These are phyloP conservation scores for Cyprichromis sp. DNA, from an alignment of 2,113 vertebrate genomes.

Conservation along the genomic window DNA sequence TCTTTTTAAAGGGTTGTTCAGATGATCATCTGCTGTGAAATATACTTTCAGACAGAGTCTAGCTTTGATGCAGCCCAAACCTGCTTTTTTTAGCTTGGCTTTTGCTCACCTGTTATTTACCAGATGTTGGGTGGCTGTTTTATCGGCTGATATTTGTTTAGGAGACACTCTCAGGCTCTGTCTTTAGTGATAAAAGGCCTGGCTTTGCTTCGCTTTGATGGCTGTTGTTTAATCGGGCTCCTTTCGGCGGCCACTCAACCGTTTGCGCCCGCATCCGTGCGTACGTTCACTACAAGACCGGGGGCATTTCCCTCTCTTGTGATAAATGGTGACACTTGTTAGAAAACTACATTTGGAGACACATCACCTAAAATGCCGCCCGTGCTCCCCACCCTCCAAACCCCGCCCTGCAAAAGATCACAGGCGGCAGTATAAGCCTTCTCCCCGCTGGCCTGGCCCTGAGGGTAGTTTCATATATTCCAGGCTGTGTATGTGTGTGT, in stretches of 20 bases:
- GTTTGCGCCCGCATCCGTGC: background rate
- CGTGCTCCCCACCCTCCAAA: background rate
- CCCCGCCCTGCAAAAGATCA: background rate
- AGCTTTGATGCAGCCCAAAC: background rate
- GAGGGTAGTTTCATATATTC: background rate
- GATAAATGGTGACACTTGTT: background rate
- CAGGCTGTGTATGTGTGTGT: background rate
- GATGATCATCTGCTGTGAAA: background rate
- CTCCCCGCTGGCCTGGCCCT: background rate
- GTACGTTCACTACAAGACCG: background rate
- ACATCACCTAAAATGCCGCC: background rate
- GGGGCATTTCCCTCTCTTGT: background rate
- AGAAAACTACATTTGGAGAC: conserved; percentile 14
- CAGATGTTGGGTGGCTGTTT: conserved; percentile 19
- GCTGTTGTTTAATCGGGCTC: conserved; percentile 39
- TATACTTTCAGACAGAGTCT: background rate
- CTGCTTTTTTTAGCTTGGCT: background rate
- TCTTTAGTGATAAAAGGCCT: conserved; percentile 16
- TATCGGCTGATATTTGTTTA: conserved; percentile 24
- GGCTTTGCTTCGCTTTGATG: background rate
- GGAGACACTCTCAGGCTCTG: background rate
- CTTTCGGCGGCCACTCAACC: background rate
- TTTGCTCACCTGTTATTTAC: conserved; percentile 12
- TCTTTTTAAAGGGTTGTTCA: background rate
- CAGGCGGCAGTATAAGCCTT: background rate